Conservation (phyloP, 1,140 invertebrate species). For the Drosophila bifasciata region DNA sequence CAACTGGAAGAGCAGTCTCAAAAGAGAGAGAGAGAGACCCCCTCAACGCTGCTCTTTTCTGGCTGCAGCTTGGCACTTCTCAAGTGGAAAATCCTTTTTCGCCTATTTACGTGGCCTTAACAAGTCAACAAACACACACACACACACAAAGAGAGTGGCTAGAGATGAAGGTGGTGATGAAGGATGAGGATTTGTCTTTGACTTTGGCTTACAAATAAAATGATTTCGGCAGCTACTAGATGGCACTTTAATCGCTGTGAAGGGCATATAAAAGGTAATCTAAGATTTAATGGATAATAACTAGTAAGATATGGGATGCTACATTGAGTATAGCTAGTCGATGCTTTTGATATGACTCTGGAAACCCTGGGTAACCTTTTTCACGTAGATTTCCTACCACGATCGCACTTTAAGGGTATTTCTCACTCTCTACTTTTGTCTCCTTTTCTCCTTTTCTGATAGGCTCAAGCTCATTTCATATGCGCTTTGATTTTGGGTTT, state of each 20-base stretch:
- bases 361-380: too few species aligned
- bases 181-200: constrained; percentile 28
- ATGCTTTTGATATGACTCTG: too few species aligned
- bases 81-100: constrained; percentile 80
- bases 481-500: constrained; percentile 68
- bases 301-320: too few species aligned
- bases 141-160: constrained; percentile 3
- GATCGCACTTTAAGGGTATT: too few species aligned
- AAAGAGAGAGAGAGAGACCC: constrained; percentile 12
- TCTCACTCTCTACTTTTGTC: too few species aligned
- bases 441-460: background rate
- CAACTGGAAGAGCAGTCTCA: constrained; percentile 66
- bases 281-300: too few species aligned
- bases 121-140: constrained; percentile 64
- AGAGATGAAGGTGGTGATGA: background rate
- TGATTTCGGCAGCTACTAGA: background rate
- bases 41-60: constrained; percentile 19
- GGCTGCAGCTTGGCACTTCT: constrained; percentile 66
- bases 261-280: too few species aligned
- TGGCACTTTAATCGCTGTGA: constrained; percentile 1
- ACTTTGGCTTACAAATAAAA: constrained; percentile 26
- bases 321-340: too few species aligned
- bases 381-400: too few species aligned
- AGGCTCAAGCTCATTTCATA: constrained; percentile 49
- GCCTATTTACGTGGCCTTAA: constrained; percentile 79